Evolutionary conservation across 2,888 invertebrate genomes (phyloP), one percentile per base, ranked within the genome.

Genomic region (Thereva nobilitata): DNA sequence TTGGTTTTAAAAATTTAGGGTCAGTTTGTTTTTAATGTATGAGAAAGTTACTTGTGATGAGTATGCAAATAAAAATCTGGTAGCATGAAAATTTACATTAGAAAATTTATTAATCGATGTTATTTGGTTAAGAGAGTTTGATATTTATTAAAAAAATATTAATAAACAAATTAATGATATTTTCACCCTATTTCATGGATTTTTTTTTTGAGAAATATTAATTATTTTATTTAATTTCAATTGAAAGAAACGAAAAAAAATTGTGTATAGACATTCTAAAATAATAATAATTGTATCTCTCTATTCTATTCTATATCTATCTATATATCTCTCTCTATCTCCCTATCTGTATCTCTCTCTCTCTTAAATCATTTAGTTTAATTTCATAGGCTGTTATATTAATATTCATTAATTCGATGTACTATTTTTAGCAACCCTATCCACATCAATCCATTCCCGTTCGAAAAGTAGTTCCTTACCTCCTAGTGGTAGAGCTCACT

Each of bases 381-480:
- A 40, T 50, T 40, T 61, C 49, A 40, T 61, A 50, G 9, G 38
- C 50, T 34, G 34, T 61, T 57, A 64, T 23, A 23, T 23, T 53
- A 35, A 65, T 57, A 66, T 49, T 67, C 67, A 69, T 69, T 69
- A 67, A 69, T 69, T 67, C 53, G 69, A 64, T 69, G 69, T 69
- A 68, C 54, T 53, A 67, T 77, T 87, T 87, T 84, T 87, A 89
- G 88, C 88, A 82, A 87, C 87, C 86, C 85, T 88, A 84, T 87
- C 87, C 84, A 87, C 88, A 83, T 86, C 86, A 84, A 86, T 85
- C 84, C 87, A 86, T 84, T 86, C 86, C 86, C 87, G 86, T 83
- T 84, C 84, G 82, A 86, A 86, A 85, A 84, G 84, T 85, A 86
- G 83, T 82, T 83, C 85, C 81, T 82, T 84, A 78, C 82, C 84